Base-by-base conservation (phyloP, 2,888 invertebrate genomes). In the Hypselothyrea guttata region DNA sequence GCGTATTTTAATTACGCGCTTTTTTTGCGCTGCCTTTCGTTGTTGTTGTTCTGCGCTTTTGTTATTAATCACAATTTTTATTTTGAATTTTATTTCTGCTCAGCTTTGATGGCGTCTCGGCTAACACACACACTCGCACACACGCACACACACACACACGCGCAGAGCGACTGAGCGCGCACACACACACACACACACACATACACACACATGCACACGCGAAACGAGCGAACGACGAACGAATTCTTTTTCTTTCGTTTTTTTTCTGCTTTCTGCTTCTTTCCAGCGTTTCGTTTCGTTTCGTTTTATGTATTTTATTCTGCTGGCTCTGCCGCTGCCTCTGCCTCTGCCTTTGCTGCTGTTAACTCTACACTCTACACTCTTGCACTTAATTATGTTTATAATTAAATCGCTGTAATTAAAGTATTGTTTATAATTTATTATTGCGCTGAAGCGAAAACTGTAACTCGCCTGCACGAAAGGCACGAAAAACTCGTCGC, bases 401-500 rank as follows among this genome's bases (percentile, higher is more conserved):
- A 28, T 22, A 22, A 31, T 9, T 7, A 22, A 30, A 27, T 28
- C 11, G 35, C 34, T 8, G 48, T 11, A n/a, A 16, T 31, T 22
- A 9, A 7, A 8, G 3, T 51, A 41, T 47, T 13, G 16, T 44
- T 47, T 47, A 49, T 51, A 42, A 68, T 55, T 55, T 54, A 22
- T 44, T 18, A 13, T 47, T 56, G 28, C 4, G 15, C 12, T 13
- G 64, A 52, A 57, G 34, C 64, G 70, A 51, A 44, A 70, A 49
- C 49, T 71, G 75, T 74, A 71, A 71, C 66, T 71, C 74, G 77
- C 66, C 66, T 82, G 79, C 70, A 79, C 82, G 71, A 31, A 82
- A 83, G 88, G 82, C 75, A 88, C 87, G 88, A 86, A 87, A 87
- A 87, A 87, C 88, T 87, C 84, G 88, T 87, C 86, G 87, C 87